These are phyloP conservation scores for Muricea muricata DNA, from an alignment of 92 coral and sea anemone species.

Conservation along the genomic window DNA sequence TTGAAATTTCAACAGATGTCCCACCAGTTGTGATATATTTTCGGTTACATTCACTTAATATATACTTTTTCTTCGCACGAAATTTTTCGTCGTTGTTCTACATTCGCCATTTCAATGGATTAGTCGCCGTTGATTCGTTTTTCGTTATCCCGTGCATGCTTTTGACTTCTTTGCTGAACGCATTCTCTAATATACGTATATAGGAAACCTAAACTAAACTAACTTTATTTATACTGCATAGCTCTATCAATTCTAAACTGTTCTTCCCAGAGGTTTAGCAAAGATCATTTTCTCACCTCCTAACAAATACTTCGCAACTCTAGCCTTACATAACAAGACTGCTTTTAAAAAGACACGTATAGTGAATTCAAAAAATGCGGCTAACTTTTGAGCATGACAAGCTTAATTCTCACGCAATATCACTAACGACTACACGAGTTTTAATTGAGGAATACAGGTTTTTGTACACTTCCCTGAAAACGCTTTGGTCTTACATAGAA, in stretches of 20 bases:
- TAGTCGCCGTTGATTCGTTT: too few species aligned
- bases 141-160: neutral
- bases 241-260: neutral
- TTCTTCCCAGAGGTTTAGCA: neutral
- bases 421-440: too few species aligned
- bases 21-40: neutral
- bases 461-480: too few species aligned
- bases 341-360: too few species aligned
- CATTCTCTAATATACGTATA: constrained; percentile 22
- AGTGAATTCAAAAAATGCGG: constrained; percentile 4
- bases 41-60: too few species aligned
- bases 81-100: too few species aligned
- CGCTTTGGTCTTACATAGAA: too few species aligned
- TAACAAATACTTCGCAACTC: constrained; percentile 68
- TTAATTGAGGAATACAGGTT: too few species aligned
- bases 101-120: too few species aligned
- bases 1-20: neutral
- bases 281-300: constrained; percentile 77
- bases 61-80: too few species aligned
- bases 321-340: constrained; percentile 65
- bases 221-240: neutral
- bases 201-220: neutral
- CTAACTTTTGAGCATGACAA: too few species aligned
- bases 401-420: too few species aligned
- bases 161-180: constrained; percentile 27